phyloP scores from a whole-genome alignment of 2,797 vertebrate genomes.

The Myotis vivesi region DNA sequence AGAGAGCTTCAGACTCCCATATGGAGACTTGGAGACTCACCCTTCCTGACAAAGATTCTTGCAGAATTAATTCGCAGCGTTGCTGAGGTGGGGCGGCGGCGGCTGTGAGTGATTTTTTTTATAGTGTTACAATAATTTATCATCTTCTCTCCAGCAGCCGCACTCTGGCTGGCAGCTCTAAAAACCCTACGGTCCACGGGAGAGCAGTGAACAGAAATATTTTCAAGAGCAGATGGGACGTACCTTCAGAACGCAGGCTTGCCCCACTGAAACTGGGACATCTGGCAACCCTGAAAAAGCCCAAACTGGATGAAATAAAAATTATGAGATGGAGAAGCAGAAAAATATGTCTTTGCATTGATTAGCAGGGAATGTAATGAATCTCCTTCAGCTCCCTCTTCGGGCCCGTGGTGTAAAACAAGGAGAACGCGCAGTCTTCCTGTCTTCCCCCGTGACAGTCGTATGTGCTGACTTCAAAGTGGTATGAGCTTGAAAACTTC shows the following conservation, averaged over 20 bases:
- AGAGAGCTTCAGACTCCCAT: slow-evolving; percentile 24
- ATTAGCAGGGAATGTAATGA: slow-evolving; percentile 83
- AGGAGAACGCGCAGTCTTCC: slow-evolving; percentile 72
- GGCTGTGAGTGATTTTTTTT: slow-evolving; percentile 75
- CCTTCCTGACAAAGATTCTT: slow-evolving; percentile 72
- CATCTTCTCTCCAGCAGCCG: slow-evolving; percentile 77
- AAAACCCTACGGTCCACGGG: slow-evolving; percentile 81
- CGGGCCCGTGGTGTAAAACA: slow-evolving; percentile 77
- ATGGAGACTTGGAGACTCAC: slow-evolving; percentile 61
- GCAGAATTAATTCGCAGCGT: slow-evolving; percentile 75
- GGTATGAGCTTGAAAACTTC: slow-evolving; percentile 73
- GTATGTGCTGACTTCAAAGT: slow-evolving; percentile 69
- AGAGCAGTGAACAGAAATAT: slow-evolving; percentile 84
- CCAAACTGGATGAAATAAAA: slow-evolving; percentile 85
- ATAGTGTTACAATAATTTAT: slow-evolving; percentile 82
- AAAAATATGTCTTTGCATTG: slow-evolving; percentile 85
- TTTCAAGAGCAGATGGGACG: slow-evolving; percentile 85
- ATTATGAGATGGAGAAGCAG: slow-evolving; percentile 83
- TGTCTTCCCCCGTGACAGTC: slow-evolving; percentile 70
- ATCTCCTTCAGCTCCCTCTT: slow-evolving; percentile 82
- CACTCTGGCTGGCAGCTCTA: slow-evolving; percentile 80
- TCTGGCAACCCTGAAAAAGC: slow-evolving; percentile 86
- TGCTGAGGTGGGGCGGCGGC: slow-evolving; percentile 40
- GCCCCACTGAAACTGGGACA: slow-evolving; percentile 86
- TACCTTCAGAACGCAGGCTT: slow-evolving; percentile 85